Evolutionary conservation across 2,797 vertebrate genomes (phyloP).

Genomic region (Gallinago nigripennis): DNA sequence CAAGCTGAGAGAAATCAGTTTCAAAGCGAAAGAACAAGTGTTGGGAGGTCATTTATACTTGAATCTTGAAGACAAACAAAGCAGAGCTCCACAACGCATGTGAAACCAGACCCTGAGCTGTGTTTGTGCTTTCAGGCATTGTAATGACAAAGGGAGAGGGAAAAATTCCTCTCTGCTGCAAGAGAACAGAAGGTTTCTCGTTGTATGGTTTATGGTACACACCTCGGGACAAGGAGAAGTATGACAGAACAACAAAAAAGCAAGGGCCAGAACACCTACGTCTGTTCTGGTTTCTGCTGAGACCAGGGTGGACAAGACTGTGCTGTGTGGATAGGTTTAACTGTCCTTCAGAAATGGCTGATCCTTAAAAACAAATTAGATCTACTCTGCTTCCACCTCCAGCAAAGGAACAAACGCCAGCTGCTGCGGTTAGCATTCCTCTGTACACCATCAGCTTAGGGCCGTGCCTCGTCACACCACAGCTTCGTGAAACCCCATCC

Average conservation of each 20-base stretch:
- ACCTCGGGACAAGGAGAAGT: background rate
- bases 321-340: background rate
- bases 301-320: background rate
- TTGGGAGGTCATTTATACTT: conserved; percentile 51
- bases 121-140: conserved; percentile 30
- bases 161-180: background rate
- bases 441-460: background rate
- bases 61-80: conserved; percentile 63
- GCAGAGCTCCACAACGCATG: background rate
- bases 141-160: background rate
- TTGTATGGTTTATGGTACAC: background rate
- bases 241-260: background rate
- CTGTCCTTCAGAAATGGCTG: background rate
- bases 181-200: background rate
- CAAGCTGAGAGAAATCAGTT: conserved; percentile 71
- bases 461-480: background rate
- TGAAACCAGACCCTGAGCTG: conserved; percentile 23
- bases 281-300: background rate
- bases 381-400: background rate
- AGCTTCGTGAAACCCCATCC: background rate
- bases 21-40: conserved; percentile 58
- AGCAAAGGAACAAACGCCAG: background rate
- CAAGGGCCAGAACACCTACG: background rate
- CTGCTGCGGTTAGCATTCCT: background rate
- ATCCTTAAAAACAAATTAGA: background rate